Conservation (phyloP, 2,113 vertebrate species). For the Eudyptes chrysolophus region DNA sequence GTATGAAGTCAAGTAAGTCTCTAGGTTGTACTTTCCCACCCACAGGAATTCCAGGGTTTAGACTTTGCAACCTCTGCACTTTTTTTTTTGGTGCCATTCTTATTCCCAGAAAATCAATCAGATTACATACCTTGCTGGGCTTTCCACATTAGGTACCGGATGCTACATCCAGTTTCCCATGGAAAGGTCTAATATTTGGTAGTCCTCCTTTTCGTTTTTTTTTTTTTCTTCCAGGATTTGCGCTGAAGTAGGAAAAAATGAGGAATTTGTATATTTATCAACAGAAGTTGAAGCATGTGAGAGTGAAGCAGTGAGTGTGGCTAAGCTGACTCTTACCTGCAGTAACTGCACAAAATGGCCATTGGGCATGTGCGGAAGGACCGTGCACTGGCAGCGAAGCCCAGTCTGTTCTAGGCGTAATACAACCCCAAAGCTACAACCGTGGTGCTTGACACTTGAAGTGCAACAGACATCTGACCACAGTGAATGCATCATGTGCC, state of each 20-base stretch:
- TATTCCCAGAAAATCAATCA: not conserved
- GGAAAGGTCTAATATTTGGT: not conserved
- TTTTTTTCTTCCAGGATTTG: not conserved
- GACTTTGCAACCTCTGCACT: not conserved
- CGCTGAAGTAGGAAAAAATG: not conserved
- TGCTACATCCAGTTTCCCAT: not conserved
- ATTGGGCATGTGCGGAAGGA: not conserved
- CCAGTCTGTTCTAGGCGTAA: not conserved
- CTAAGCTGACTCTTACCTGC: not conserved
- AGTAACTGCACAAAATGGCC: not conserved
- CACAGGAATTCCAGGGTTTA: not conserved
- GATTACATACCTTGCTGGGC: not conserved
- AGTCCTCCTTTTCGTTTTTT: not conserved
- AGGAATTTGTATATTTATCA: not conserved
- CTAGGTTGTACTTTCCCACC: not conserved
- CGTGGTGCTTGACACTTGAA: not conserved
- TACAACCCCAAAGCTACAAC: not conserved
- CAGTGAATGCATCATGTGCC: not conserved
- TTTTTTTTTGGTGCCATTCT: no score
- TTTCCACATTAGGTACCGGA: not conserved
- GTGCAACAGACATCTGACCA: not conserved
- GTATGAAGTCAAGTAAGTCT: constrained; percentile 20
- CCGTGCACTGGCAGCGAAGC: not conserved
- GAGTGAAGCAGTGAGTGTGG: not conserved
- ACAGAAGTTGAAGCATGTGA: not conserved